Evolutionary conservation across 2,113 vertebrate species (phyloP).

Genomic region (Dasyprocta punctata): DNA sequence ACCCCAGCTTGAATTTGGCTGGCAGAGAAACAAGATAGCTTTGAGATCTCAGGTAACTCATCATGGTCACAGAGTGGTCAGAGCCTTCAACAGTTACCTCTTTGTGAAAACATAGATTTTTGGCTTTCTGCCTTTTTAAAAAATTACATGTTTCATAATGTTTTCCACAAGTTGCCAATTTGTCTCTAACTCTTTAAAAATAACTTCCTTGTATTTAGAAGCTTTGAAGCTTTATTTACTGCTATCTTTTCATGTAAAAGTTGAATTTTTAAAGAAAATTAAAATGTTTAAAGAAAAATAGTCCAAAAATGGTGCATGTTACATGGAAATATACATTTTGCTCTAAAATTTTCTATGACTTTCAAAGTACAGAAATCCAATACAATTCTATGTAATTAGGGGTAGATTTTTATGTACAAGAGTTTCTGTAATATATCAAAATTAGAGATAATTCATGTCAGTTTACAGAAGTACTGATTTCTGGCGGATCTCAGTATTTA

Average conservation of each 20-base stretch:
- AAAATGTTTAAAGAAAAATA: not conserved
- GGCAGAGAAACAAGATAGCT: not conserved
- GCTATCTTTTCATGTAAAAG: not conserved
- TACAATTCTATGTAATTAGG: not conserved
- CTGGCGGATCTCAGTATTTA: not conserved
- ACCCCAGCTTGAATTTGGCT: not conserved
- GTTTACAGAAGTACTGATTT: not conserved
- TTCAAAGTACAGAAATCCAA: not conserved
- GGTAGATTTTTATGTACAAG: not conserved
- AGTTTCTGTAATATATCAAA: not conserved
- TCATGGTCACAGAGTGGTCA: not conserved
- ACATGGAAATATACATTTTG: constrained; percentile 21
- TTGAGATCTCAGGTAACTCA: not conserved
- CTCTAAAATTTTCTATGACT: not conserved
- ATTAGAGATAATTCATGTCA: not conserved
- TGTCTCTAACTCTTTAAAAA: not conserved
- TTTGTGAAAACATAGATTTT: not conserved
- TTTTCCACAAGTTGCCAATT: not conserved
- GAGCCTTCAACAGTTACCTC: not conserved
- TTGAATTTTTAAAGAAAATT: constrained; percentile 19
- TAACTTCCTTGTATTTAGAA: constrained; percentile 29
- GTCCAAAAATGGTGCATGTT: not conserved
- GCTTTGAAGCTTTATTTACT: not conserved
- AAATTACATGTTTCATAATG: not conserved
- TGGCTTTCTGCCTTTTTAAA: constrained; percentile 14